Conservation (phyloP, 2,113 vertebrate genomes). For the Microcebus jonahi region DNA sequence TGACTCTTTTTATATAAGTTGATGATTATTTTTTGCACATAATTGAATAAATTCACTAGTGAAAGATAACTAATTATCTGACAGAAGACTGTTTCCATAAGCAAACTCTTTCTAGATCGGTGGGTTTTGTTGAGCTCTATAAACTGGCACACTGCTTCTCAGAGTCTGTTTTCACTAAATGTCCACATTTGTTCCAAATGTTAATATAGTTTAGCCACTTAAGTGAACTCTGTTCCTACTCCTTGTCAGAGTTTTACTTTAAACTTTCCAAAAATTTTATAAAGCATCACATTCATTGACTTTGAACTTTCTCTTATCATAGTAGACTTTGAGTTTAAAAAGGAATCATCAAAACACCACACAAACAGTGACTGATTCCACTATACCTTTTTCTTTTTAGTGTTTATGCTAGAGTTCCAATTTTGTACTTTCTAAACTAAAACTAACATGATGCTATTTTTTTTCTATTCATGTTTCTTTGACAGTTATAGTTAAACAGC, state of each 20-base stretch:
- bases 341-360: neutral
- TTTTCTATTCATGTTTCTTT: slow-evolving; percentile 62
- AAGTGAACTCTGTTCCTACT: neutral
- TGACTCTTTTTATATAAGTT: neutral
- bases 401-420: slow-evolving; percentile 19
- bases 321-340: neutral
- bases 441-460: slow-evolving; percentile 47
- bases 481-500: slow-evolving; percentile 73
- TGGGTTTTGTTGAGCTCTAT: neutral
- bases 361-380: neutral
- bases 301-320: neutral
- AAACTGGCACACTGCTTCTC: neutral
- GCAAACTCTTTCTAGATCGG: neutral
- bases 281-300: neutral
- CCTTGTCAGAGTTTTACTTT: neutral
- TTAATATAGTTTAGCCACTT: neutral
- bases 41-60: neutral
- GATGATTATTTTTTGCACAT: neutral
- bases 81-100: neutral
- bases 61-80: slow-evolving; percentile 16
- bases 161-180: neutral
- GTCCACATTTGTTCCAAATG: neutral
- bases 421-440: slow-evolving; percentile 65
- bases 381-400: neutral
- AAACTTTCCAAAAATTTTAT: neutral